Conservation (phyloP, 2,113 vertebrate genomes). For the Erinaceus europaeus region DNA sequence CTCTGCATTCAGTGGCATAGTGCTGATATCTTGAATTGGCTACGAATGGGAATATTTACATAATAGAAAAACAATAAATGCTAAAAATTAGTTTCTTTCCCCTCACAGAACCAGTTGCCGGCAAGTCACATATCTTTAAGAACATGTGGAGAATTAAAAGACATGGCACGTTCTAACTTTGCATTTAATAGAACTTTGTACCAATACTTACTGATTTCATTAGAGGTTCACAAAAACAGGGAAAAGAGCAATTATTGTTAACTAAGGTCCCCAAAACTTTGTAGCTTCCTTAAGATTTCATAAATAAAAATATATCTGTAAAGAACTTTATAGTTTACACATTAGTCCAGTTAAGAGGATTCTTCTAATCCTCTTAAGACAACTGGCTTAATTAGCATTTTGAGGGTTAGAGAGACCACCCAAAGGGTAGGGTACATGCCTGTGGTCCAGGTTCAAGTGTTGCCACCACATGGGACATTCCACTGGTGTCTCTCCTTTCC, state of each 20-base stretch:
- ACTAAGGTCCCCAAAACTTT: background rate
- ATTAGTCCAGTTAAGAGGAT: background rate
- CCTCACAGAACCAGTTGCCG: background rate
- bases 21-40: background rate
- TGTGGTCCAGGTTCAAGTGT: no score
- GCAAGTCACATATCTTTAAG: conserved; percentile 1
- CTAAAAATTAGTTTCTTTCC: background rate
- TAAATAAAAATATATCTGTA: background rate
- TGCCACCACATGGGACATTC: no score
- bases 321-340: background rate
- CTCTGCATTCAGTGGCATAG: background rate
- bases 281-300: conserved; percentile 42
- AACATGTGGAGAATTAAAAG: background rate
- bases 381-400: no score
- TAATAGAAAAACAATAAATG: background rate
- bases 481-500: no score
- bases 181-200: conserved; percentile 32
- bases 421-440: no score
- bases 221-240: background rate
- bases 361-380: background rate
- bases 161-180: conserved; percentile 19
- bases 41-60: background rate
- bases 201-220: conserved; percentile 27
- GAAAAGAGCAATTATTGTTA: background rate
- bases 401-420: no score